These are phyloP conservation scores for Sternotherus odoratus DNA, from an alignment of 2,797 vertebrate species.

Conservation along the genomic window DNA sequence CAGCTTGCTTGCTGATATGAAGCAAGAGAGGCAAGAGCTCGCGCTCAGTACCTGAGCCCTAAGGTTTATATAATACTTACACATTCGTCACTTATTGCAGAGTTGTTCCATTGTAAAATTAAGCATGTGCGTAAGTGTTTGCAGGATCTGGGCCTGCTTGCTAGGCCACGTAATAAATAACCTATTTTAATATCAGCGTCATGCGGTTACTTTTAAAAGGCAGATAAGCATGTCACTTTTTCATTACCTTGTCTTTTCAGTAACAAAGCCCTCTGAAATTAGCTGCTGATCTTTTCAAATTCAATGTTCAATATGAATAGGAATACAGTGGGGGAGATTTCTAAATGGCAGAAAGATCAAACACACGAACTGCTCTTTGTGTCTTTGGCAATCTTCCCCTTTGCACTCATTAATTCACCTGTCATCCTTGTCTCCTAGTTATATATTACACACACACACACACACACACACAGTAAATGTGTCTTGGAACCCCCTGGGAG, in stretches of 20 bases:
- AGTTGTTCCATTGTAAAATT: neutral
- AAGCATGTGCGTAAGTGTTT: fast-evolving
- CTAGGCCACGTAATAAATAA: neutral
- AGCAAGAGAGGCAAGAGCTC: neutral
- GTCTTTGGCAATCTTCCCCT: neutral
- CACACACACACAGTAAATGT: too few relatives aligned
- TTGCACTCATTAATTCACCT: fast-evolving
- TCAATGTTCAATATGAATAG: neutral
- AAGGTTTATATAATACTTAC: neutral
- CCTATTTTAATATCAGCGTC: fast-evolving
- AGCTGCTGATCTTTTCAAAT: neutral
- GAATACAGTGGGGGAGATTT: neutral
- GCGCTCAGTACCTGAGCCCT: fast-evolving
- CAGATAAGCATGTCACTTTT: neutral
- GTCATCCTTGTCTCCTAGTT: neutral
- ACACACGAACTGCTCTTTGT: fast-evolving
- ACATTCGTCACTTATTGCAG: neutral
- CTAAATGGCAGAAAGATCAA: neutral
- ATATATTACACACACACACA: fast-evolving
- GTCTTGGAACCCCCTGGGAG: too few relatives aligned
- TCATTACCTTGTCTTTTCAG: neutral
- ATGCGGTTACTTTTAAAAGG: neutral
- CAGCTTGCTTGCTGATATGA: neutral
- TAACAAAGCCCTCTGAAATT: neutral
- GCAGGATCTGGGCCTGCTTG: neutral